Evolutionary conservation across 2,888 invertebrate species (phyloP).

Genomic region (Acleris laterana): DNA sequence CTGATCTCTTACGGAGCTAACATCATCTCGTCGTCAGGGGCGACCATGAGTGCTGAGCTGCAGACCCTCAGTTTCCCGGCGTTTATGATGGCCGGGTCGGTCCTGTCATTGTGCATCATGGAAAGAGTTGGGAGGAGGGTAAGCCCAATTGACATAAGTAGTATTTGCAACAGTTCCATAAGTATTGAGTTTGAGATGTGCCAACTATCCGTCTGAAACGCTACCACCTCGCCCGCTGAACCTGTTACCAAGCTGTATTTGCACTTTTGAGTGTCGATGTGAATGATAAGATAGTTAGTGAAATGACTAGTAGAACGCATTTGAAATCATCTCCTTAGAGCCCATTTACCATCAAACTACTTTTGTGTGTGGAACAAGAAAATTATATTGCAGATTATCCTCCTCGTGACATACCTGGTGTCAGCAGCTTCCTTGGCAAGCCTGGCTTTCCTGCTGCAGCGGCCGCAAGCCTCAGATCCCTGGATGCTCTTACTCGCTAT

Average conservation of each 20-base stretch:
- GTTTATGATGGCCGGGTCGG: constrained; percentile 63
- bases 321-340: too few species aligned
- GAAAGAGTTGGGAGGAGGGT: constrained; percentile 70
- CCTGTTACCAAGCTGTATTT: too few species aligned
- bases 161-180: too few species aligned
- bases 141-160: constrained; percentile 17
- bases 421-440: constrained; percentile 45
- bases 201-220: too few species aligned
- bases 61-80: constrained; percentile 65
- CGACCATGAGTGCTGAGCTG: constrained; percentile 62
- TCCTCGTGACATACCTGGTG: constrained; percentile 43
- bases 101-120: constrained; percentile 60
- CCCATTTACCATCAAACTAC: too few species aligned
- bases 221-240: too few species aligned
- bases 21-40: constrained; percentile 59
- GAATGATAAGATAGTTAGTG: too few species aligned
- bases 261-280: too few species aligned
- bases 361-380: too few species aligned
- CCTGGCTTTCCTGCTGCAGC: constrained; percentile 47
- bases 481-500: constrained; percentile 53
- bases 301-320: too few species aligned
- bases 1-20: constrained; percentile 61
- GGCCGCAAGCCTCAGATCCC: constrained; percentile 39
- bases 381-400: constrained; percentile 44
- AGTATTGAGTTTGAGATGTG: too few species aligned